Conservation (phyloP, 2,797 vertebrate genomes). For the Leptoclinus maculatus region DNA sequence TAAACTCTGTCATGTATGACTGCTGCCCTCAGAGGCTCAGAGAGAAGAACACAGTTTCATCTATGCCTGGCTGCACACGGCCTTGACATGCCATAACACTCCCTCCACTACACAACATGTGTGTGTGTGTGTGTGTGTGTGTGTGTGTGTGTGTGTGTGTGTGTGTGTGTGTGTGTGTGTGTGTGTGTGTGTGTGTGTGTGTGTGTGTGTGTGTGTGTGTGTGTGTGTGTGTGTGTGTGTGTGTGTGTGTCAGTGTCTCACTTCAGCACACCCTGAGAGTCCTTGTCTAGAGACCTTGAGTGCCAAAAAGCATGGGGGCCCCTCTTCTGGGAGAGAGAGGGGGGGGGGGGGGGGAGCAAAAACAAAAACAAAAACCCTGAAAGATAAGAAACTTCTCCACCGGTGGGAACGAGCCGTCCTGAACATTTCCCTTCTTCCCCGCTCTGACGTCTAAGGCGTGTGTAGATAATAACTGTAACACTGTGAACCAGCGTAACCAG, state of each 20-base stretch:
- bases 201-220: conserved; percentile 33
- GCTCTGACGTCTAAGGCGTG: conserved; percentile 76
- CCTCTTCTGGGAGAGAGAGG: conserved; percentile 79
- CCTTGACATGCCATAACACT: conserved; percentile 81
- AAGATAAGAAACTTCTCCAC: conserved; percentile 84
- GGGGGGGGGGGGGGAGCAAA: conserved; percentile 43
- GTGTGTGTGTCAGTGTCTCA: conserved; percentile 56
- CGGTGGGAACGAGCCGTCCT: conserved; percentile 83
- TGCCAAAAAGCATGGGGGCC: conserved; percentile 76
- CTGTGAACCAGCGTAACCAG: conserved; percentile 31
- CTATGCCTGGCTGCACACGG: conserved; percentile 57
- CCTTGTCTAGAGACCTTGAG: conserved; percentile 92
- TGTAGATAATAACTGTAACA: conserved; percentile 78
- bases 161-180: conserved; percentile 28
- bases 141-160: conserved; percentile 33
- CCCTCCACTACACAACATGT: conserved; percentile 37
- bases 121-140: conserved; percentile 30
- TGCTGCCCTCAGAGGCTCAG: conserved; percentile 29
- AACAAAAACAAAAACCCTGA: conserved; percentile 70
- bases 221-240: conserved; percentile 32
- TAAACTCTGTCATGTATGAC: conserved; percentile 35
- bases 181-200: conserved; percentile 30
- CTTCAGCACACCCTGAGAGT: conserved; percentile 78
- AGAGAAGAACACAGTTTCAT: conserved; percentile 62
- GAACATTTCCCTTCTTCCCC: conserved; percentile 63